Evolutionary conservation across 2,797 vertebrate genomes (phyloP), one percentile per base, ranked within the genome.

Genomic region (Parauchenoglanis punctatus): DNA sequence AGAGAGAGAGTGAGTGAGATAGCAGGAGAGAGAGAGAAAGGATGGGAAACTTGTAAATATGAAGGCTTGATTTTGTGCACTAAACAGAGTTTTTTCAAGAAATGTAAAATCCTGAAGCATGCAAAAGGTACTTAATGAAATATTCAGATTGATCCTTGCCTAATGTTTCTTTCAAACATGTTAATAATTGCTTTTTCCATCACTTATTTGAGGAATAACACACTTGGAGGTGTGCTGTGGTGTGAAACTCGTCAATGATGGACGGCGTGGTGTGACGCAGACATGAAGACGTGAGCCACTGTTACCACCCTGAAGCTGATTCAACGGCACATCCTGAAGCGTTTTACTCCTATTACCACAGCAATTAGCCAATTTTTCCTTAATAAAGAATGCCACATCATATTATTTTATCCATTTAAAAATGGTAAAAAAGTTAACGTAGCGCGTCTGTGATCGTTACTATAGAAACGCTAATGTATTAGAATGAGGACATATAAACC

Each of bases 11-110:
- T 12, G 17, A 52, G 31, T 72, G 8, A 8, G 12, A 31, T n/a
- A 58, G 7, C 65, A 44, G 40, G 54, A 70, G 31, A 80, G 81
- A 84, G 23, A 72, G 20, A 81, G 81, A 28, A 25, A 65, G 58
- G 20, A 35, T 35, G 10, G 8, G 2, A 70, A 40, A 70, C 23
- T 25, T 11, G 10, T 23, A 10, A 63, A 25, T 65, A n/a, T 28
- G 63, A 65, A 28, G n/a, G 12, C 13, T 65, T 12, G 63, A 65
- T 13, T 65, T n/a, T 13, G 63, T 13, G 63, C n/a, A 28, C 63
- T 28, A n/a, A 65, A 65, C 11, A 13, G 63, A 65, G 1, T 63
- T 63, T 25, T 63, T 63, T 61, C 59, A 61, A 25, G 59, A 25
- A 18, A 25, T 1, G 13, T 6, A 1, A 28, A 31, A n/a, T 13